Percentiles rank a stretch among this genome's conserved stretches.
Conservation (phyloP, 1,140 invertebrate genomes). For the Macrobrachium nipponense region DNA sequence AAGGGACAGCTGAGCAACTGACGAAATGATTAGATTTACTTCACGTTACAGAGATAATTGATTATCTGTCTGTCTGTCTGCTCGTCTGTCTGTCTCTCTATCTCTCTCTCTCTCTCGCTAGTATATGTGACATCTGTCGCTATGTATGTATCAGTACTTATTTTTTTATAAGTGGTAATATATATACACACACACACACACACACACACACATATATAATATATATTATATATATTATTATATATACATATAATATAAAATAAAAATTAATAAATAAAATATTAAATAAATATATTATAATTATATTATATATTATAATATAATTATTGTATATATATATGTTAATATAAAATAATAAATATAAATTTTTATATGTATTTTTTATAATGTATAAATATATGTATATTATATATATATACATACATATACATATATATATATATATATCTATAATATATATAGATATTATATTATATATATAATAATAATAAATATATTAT, state of each 20-base stretch:
- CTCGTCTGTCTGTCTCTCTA: neutral
- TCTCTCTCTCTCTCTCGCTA: conserved; percentile 8
- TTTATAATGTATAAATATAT: conserved; percentile 5
- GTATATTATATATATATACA: too few species aligned
- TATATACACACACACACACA: too few species aligned
- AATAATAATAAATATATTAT: too few species aligned
- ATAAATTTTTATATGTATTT: conserved; percentile 15
- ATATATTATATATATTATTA: conserved; percentile 1
- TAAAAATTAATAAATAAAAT: conserved; percentile 14
- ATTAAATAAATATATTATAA: conserved; percentile 8
- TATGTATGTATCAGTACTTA: too few species aligned
- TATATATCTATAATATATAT: neutral
- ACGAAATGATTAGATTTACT: too few species aligned
- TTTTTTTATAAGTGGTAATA: too few species aligned
- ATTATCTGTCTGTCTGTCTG: neutral
- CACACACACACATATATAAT: neutral
- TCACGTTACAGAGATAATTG: too few species aligned
- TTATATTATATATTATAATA: too few species aligned
- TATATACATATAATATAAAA: too few species aligned
- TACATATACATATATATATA: neutral
- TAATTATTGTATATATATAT: neutral
- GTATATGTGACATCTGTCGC: too few species aligned
- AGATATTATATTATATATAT: conserved; percentile 6
- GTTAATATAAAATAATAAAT: neutral
- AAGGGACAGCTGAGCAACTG: too few species aligned